Percentiles rank a stretch among this genome's conserved stretches.
phyloP scores from a whole-genome alignment of 1,140 invertebrate species.

The Caerostris extrusa region DNA sequence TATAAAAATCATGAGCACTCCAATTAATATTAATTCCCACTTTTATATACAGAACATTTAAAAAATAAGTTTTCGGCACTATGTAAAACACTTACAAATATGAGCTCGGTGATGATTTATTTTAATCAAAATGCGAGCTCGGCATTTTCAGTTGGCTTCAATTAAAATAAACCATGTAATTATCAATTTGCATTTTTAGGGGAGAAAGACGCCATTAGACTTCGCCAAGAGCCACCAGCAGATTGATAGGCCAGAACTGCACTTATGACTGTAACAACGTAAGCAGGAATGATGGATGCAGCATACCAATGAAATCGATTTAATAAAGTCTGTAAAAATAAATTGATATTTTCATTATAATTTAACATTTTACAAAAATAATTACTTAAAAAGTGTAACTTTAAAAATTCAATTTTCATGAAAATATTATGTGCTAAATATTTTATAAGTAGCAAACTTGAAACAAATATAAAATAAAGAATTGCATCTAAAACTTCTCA shows the following conservation, averaged over 20 bases:
- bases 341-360: not conserved
- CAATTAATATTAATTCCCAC: not conserved
- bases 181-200: slow-evolving; percentile 75
- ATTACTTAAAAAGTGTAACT: too few species aligned
- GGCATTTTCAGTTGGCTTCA: not conserved
- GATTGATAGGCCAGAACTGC: slow-evolving; percentile 88
- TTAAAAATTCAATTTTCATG: too few species aligned
- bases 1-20: slow-evolving; percentile 66
- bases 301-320: slow-evolving; percentile 89
- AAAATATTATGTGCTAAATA: too few species aligned
- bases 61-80: slow-evolving; percentile 73
- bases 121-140: slow-evolving; percentile 47
- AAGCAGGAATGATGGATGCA: slow-evolving; percentile 87
- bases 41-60: slow-evolving; percentile 43
- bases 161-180: slow-evolving; percentile 38
- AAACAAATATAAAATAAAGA: too few species aligned
- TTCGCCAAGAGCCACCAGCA: slow-evolving; percentile 86
- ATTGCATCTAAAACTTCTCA: too few species aligned
- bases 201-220: slow-evolving; percentile 79
- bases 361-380: too few species aligned
- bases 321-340: slow-evolving; percentile 86
- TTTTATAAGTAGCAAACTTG: too few species aligned
- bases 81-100: slow-evolving; percentile 71
- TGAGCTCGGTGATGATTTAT: slow-evolving; percentile 65
- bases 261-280: slow-evolving; percentile 87